phyloP scores from a whole-genome alignment of 92 coral and sea anemone species.

The Palythoa grandis region DNA sequence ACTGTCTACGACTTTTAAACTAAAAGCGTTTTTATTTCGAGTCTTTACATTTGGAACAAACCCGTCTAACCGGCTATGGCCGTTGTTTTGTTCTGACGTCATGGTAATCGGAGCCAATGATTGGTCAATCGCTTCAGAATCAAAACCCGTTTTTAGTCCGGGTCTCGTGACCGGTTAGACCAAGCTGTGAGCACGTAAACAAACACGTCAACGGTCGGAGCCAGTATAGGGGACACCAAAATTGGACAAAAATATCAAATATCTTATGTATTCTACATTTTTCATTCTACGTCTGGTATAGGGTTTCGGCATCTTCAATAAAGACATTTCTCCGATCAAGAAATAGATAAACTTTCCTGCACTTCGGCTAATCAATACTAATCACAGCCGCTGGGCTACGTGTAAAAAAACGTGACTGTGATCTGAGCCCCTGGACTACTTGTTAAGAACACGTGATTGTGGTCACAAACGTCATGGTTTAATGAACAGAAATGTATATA shows the following conservation, averaged over 20 bases:
- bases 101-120: slow-evolving; percentile 10
- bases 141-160: slow-evolving; percentile 26
- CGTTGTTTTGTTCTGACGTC: slow-evolving; percentile 14
- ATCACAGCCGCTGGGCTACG: no score
- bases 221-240: background rate
- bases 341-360: no score
- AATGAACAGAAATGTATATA: no score
- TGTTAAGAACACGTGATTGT: no score
- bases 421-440: no score
- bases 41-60: background rate
- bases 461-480: no score
- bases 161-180: slow-evolving; percentile 7
- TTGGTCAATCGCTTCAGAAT: background rate
- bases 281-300: no score
- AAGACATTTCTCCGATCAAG: no score
- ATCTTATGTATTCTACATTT: background rate
- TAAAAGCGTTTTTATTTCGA: background rate
- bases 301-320: no score
- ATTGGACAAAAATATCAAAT: background rate
- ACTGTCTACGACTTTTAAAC: background rate
- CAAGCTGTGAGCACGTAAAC: background rate
- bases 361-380: no score
- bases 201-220: background rate
- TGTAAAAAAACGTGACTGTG: no score
- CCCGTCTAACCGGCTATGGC: slow-evolving; percentile 27